A percentile compares a stretch with the other conserved stretches of the same genome.
Conservation (phyloP, 2,113 vertebrate genomes). For the Equus quagga region DNA sequence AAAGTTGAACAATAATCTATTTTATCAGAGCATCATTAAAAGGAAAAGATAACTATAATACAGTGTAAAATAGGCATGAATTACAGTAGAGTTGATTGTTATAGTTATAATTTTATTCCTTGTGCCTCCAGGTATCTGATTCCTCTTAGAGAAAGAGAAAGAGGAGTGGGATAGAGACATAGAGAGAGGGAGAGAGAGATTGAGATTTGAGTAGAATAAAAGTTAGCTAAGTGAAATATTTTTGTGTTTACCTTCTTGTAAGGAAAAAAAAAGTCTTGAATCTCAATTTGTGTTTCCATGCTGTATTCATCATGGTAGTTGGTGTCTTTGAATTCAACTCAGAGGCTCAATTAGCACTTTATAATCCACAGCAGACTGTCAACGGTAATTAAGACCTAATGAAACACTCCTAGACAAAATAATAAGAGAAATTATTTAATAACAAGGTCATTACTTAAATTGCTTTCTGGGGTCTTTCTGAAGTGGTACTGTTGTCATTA, state of each 20-base stretch:
- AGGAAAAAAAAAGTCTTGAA: neutral
- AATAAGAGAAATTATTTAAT: slow-evolving; percentile 20
- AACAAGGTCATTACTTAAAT: neutral
- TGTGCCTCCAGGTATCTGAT: neutral
- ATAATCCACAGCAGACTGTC: neutral
- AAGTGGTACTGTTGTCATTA: neutral
- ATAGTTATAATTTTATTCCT: neutral
- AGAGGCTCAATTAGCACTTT: neutral
- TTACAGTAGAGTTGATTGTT: neutral
- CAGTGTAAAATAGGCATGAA: neutral
- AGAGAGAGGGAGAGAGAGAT: neutral
- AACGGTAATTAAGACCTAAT: neutral
- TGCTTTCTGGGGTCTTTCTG: slow-evolving; percentile 23
- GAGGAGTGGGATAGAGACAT: neutral
- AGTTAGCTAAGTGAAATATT: neutral
- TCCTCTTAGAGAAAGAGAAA: neutral
- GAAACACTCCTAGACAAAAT: neutral
- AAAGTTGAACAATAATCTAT: neutral
- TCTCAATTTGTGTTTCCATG: neutral
- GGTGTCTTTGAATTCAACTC: neutral
- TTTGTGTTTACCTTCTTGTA: slow-evolving; percentile 3
- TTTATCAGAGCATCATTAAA: neutral
- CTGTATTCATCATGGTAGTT: neutral
- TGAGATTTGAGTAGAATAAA: neutral
- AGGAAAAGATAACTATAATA: neutral